These are phyloP conservation scores for Agelastica alni DNA, from an alignment of 2,888 invertebrate genomes.

Conservation along the genomic window DNA sequence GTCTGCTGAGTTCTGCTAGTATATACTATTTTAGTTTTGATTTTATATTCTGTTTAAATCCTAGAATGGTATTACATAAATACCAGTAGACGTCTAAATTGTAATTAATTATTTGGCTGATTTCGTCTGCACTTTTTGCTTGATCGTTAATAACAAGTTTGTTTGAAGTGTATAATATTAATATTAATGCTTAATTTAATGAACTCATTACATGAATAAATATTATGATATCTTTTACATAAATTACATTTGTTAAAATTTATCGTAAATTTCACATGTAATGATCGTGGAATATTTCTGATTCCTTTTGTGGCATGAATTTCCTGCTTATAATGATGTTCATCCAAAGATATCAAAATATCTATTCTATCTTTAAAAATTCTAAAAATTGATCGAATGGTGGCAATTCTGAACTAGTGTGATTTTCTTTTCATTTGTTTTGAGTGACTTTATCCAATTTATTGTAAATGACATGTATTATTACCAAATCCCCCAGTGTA, in stretches of 20 bases:
- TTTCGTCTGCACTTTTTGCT: constrained; percentile 7
- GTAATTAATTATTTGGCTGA: no score
- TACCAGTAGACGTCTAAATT: no score
- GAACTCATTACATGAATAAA: constrained; percentile 14
- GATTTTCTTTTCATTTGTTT: constrained; percentile 18
- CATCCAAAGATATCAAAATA: constrained; percentile 16
- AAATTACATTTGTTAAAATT: constrained; percentile 7
- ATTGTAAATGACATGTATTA: constrained; percentile 19
- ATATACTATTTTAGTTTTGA: neutral
- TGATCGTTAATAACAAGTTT: neutral
- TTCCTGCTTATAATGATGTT: constrained; percentile 1
- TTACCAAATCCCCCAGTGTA: constrained; percentile 6
- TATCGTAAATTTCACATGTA: no score
- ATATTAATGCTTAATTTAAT: constrained; percentile 9
- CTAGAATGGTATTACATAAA: no score
- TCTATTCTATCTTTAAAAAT: constrained; percentile 18
- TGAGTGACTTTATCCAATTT: constrained; percentile 21
- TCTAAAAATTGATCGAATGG: constrained; percentile 20
- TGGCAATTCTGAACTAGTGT: constrained; percentile 10
- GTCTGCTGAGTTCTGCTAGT: neutral
- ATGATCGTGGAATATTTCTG: neutral
- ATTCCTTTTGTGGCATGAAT: neutral
- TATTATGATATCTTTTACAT: constrained; percentile 10
- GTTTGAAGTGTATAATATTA: constrained; percentile 11
- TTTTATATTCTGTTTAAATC: neutral